Percentiles rank a stretch among this genome's conserved stretches.
Evolutionary conservation across 2,888 invertebrate genomes (phyloP).

Genomic region (Cybosia mesomella): DNA sequence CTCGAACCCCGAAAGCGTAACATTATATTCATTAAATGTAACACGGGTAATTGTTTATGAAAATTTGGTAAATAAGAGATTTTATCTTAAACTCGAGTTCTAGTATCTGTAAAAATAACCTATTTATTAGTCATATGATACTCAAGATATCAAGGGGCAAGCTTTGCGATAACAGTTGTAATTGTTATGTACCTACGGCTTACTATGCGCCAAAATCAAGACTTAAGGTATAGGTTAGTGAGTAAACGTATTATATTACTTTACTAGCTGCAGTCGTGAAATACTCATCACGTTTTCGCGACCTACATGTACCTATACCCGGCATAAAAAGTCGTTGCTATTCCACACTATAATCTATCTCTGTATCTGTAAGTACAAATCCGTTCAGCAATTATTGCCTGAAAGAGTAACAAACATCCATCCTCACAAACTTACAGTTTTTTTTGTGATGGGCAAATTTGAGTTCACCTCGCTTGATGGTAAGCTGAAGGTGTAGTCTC

Average conservation of each 20-base stretch:
- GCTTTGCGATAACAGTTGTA: background rate
- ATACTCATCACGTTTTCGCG: too few relatives aligned
- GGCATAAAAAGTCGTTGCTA: background rate
- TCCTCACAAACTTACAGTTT: too few relatives aligned
- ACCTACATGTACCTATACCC: too few relatives aligned
- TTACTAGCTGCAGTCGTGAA: too few relatives aligned
- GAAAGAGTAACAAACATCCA: too few relatives aligned
- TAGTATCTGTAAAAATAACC: constrained; percentile 1
- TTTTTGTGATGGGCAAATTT: too few relatives aligned
- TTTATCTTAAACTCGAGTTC: background rate
- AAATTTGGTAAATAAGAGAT: background rate
- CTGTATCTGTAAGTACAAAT: background rate
- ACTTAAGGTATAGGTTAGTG: too few relatives aligned
- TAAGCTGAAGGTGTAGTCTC: too few relatives aligned
- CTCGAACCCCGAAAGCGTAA: background rate
- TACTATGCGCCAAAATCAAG: background rate
- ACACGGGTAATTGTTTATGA: background rate
- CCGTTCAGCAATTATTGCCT: too few relatives aligned
- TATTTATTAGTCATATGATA: background rate
- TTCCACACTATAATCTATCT: background rate
- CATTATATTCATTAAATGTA: too few relatives aligned
- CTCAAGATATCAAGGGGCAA: background rate
- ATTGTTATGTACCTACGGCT: background rate
- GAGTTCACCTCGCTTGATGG: too few relatives aligned
- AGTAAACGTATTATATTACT: too few relatives aligned